Base-by-base conservation (phyloP, 2,113 vertebrate species). In the Burhinus bistriatus region DNA sequence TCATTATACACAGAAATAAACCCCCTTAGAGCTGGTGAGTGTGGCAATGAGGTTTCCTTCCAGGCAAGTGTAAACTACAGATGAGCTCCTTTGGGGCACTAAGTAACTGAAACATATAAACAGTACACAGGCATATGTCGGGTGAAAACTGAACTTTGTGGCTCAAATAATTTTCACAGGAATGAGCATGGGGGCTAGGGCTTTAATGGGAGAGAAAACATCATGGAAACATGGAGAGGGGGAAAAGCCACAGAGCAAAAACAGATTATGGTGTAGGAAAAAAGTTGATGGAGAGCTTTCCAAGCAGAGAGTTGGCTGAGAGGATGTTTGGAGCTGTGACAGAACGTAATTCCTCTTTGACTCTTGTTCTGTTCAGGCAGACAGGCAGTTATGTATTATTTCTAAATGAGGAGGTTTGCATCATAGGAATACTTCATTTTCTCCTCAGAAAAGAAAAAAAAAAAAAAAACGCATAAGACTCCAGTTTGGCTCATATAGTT, bases 321-420 rank as follows among this genome's bases (percentile, higher is more conserved):
- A 89, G 58, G 69, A 91, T 36, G 27, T 73, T 92, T 97, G 92
- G 91, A 95, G 34, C 77, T 69, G 61, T 93, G 89, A 90, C 93
- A 96, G 83, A 94, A 84, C 1, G 4, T 87, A 93, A 92, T 92
- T 92, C 80, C 59, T 84, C 52, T 89, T 79, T 91, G 72, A 95
- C 78, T 91, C 66, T 61, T 95, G 34, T 29, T 94, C 81, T 93
- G 25, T 69, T 83, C 70, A 87, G 62, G 36, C 79, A 91, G 78
- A 85, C 49, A 90, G 66, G 84, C 90, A 58, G 68, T 82, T 91
- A 89, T 91, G 79, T 79, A 81, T 94, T 78, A 71, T 87, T 90
- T 93, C 68, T 95, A 89, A 95, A 87, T 79, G 27, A 62, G 77
- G 52, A 92, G 30, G 23, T 64, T 89, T 91, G 25, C 65, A 84